Evolutionary conservation across 2,113 vertebrate genomes (phyloP), one percentile per base, ranked within the genome.

Genomic region (Andinoacara biseriatus): DNA sequence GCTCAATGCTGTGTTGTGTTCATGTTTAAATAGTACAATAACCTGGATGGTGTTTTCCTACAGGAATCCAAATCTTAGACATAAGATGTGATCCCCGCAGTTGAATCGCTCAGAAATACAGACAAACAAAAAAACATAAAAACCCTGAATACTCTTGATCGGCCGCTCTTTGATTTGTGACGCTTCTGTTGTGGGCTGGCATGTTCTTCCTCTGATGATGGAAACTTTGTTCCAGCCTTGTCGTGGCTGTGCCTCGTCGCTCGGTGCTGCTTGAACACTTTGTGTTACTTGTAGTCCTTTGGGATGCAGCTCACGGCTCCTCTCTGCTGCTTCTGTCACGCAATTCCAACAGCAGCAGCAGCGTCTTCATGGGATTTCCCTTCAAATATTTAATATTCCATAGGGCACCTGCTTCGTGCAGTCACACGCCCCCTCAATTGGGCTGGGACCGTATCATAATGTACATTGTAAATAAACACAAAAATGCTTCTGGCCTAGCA

Each of bases 381-480:
- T 77, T 90, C 22, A 93, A 93, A 92, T 89, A 90, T 91, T 90
- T 76, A 90, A 58, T 52, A 31, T 80, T 82, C 78, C 76, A 61
- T 56, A 33, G 60, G 81, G 74, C 52, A 49, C 35, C 43, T n/a
- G 46, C 80, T 86, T 74, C 52, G 24, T 52, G 31, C 74, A 81
- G 35, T 86, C 76, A 81, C 5, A 6, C 84, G 65, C 58, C 78
- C 49, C 52, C 57, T 59, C 84, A 89, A 74, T 74, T 81, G 78
- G n/a, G 8, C 74, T 20, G 3, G 17, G 29, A 77, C 81, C 67
- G 56, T 38, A 61, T 88, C 74, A 76, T 77, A 80, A 67, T 75
- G 31, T 75, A 74, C 58, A 35, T 63, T 61, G 75, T 60, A 69
- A 46, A 57, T 61, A 80, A 83, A 81, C 74, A 77, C 26, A n/a